A percentile compares a stretch with the other conserved stretches of the same genome.
phyloP scores from a whole-genome alignment of 2,797 vertebrate genomes.

The Tadarida brasiliensis region DNA sequence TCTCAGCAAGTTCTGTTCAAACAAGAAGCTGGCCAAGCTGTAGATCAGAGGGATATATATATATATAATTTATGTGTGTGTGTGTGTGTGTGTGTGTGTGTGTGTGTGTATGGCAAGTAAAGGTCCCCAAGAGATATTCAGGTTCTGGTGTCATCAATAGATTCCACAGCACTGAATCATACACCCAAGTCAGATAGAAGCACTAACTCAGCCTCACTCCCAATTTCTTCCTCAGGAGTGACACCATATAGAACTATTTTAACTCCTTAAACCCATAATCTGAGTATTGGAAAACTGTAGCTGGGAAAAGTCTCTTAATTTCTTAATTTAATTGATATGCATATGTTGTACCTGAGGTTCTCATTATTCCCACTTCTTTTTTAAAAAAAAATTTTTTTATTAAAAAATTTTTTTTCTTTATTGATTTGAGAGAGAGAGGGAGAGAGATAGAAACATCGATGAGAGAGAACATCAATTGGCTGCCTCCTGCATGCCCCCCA shows the following conservation, averaged over 20 bases:
- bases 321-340: background rate
- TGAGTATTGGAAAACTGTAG: background rate
- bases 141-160: background rate
- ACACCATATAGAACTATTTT: background rate
- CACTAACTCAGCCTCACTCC: background rate
- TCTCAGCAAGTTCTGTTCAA: background rate
- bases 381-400: no score
- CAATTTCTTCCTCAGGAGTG: background rate
- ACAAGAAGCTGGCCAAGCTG: background rate
- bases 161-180: conserved; percentile 21
- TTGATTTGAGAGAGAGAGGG: no score
- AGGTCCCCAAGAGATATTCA: background rate
- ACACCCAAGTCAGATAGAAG: background rate
- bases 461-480: no score
- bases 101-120: background rate
- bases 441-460: no score
- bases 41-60: background rate
- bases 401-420: no score
- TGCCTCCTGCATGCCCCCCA: no score
- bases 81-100: no score
- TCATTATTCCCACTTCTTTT: background rate
- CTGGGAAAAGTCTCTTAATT: conserved; percentile 15
- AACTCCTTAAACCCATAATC: background rate
- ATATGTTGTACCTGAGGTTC: background rate
- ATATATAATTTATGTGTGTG: no score